phyloP scores from a whole-genome alignment of 2,113 vertebrate genomes.

The Marmota flaviventris region DNA sequence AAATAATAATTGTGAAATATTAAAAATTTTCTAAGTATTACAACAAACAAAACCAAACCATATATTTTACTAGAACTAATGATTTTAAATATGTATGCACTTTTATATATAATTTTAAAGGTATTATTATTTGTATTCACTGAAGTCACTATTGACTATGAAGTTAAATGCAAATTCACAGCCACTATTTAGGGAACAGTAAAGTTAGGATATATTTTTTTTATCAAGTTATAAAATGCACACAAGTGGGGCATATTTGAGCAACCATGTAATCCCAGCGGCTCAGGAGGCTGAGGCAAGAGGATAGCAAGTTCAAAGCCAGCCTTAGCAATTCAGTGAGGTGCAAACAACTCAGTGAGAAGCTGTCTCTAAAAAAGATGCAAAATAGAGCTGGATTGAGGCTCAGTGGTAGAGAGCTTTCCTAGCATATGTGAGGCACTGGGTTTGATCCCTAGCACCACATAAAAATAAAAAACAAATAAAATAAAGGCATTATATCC shows the following conservation, averaged over 20 bases:
- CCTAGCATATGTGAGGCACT: no score
- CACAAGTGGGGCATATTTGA: neutral
- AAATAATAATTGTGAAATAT: neutral
- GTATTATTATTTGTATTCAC: neutral
- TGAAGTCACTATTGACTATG: neutral
- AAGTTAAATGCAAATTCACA: neutral
- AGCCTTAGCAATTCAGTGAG: no score
- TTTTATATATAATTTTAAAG: neutral
- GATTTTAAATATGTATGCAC: neutral
- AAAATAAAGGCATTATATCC: no score
- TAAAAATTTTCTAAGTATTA: neutral
- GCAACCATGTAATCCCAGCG: no score
- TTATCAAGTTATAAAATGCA: neutral
- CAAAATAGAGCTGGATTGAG: no score
- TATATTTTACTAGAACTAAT: neutral
- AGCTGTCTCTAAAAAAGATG: no score
- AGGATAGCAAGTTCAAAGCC: no score
- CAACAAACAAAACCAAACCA: neutral
- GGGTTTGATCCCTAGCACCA: no score
- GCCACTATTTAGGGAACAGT: neutral
- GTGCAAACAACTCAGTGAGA: no score
- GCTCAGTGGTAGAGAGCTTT: no score
- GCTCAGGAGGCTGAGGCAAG: no score
- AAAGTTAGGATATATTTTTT: neutral
- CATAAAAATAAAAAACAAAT: no score